A percentile compares a stretch with the other conserved stretches of the same genome.
These are phyloP conservation scores for Incurvaria masculella DNA, from an alignment of 2,888 invertebrate genomes.

Conservation along the genomic window DNA sequence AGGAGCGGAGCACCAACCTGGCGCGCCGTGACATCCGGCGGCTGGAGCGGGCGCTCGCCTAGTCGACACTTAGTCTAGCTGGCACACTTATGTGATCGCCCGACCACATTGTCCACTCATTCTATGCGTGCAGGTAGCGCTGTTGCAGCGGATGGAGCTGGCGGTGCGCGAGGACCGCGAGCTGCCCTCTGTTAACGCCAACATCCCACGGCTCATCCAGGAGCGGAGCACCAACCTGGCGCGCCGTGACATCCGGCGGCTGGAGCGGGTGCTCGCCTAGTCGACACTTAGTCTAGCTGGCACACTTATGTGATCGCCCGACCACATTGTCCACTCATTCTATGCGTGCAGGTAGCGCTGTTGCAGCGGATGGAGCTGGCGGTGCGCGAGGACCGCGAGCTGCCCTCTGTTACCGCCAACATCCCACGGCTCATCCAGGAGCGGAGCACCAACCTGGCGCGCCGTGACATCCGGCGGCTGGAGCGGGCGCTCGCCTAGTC, in stretches of 20 bases:
- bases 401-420: constrained; percentile 81
- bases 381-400: constrained; percentile 57
- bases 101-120: no score
- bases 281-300: no score
- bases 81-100: no score
- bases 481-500: no score
- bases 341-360: constrained; percentile 68
- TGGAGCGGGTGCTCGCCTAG: no score
- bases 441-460: constrained; percentile 25
- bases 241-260: background rate
- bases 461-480: background rate
- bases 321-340: no score
- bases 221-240: constrained; percentile 28
- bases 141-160: constrained; percentile 82
- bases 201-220: constrained; percentile 61
- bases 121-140: no score
- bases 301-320: no score
- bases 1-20: constrained; percentile 29
- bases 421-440: constrained; percentile 57
- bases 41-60: background rate
- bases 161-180: constrained; percentile 62
- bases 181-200: constrained; percentile 77
- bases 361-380: constrained; percentile 84
- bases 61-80: no score
- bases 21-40: background rate